Base-by-base conservation (phyloP, 2,113 vertebrate genomes). In the Lepus americanus region DNA sequence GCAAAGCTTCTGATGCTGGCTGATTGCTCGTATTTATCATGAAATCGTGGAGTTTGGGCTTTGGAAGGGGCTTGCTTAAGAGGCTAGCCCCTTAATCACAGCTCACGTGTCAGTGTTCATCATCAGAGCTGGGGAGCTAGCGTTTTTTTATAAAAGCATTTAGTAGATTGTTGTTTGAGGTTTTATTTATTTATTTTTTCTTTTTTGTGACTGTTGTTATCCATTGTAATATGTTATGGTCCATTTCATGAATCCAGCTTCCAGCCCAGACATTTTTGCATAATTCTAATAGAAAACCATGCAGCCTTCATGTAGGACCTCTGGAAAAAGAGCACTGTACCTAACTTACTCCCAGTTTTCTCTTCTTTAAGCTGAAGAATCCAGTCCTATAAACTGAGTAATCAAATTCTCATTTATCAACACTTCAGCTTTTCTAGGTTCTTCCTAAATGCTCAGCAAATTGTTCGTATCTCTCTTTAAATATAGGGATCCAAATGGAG, bases 201-300 rank as follows among this genome's bases (percentile, higher is more conserved):
- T 93, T 64, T 59, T 93, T 14, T 59, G 55, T 59, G 55, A 79
- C 22, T 93, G 29, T 74, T 94, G 39, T 80, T 96, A 90, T 27
- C 33, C n/a, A 89, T 95, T 91, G 76, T 13, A 83, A 33, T 66
- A 87, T 89, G 94, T 94, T 94, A 94, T 83, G 44, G 17, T 80
- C 59, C 36, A 67, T 72, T 94, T 95, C 66, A 55, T 36, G 91
- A 80, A 79, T 74, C 36, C 55, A 78, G 67, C 61, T 79, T 90
- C 80, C 89, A 74, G 85, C 9, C 13, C 51, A 66, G 59, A 64
- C 23, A 82, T 39, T 92, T 87, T 59, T 66, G 78, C 64, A 90
- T 9, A 88, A 94, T 90, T 90, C 39, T 95, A 88, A 36, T 81
- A 81, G 72, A 72, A 90, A 89, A 95, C 51, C 51, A 66, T 27